A percentile compares a stretch with the other conserved stretches of the same genome.
Evolutionary conservation across 2,113 vertebrate species (phyloP).

Genomic region (Apistogramma diplotaenia): DNA sequence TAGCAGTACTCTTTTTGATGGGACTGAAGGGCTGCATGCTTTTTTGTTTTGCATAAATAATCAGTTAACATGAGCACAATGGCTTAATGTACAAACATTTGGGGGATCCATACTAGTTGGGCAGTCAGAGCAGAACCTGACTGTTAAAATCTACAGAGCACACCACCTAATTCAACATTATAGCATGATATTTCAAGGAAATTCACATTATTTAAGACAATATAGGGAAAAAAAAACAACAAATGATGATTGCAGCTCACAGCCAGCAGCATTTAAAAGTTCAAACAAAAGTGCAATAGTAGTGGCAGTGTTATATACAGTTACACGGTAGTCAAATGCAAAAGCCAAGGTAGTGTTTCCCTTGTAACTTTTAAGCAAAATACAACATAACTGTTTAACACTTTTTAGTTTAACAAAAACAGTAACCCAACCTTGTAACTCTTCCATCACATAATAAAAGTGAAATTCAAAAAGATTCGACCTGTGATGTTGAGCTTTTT

Average conservation of each 20-base stretch:
- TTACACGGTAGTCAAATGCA: not conserved
- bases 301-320: not conserved
- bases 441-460: not conserved
- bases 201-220: not conserved
- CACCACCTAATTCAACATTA: no score
- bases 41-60: no score
- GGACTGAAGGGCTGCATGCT: not conserved
- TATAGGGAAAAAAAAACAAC: not conserved
- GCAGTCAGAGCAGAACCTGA: not conserved
- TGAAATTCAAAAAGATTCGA: not conserved
- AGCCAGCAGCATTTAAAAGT: not conserved
- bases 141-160: no score
- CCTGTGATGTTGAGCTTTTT: no score
- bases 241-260: not conserved
- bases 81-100: no score
- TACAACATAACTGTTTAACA: not conserved
- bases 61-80: not conserved
- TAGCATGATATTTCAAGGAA: not conserved
- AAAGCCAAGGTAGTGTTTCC: not conserved
- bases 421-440: not conserved
- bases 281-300: not conserved
- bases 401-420: not conserved
- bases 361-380: not conserved
- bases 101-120: no score
- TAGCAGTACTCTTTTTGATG: not conserved